Conservation (phyloP, 2,113 vertebrate genomes). For the Apaloderma vittatum region DNA sequence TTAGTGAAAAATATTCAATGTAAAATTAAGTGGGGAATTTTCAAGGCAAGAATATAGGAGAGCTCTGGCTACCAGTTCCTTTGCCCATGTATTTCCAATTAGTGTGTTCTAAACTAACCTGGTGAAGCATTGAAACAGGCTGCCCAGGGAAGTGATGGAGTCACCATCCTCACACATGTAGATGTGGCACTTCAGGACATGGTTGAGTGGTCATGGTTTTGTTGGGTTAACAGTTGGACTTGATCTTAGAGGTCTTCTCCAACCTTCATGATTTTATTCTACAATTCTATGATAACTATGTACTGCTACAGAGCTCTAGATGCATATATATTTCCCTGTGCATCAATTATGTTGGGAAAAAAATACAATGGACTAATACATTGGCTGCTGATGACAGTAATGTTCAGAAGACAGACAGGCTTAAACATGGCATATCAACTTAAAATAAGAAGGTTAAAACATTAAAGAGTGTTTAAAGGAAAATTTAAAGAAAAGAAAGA, state of each 20-base stretch:
- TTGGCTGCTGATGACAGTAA: background rate
- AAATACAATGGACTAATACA: background rate
- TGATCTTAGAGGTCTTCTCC: no score
- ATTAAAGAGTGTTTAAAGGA: background rate
- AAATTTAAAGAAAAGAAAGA: background rate
- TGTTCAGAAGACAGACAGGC: background rate
- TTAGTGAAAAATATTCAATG: background rate
- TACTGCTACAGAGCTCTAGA: background rate
- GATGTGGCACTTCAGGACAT: no score
- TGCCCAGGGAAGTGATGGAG: no score
- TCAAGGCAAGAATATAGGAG: background rate
- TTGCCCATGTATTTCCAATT: background rate
- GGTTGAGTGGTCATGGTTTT: no score
- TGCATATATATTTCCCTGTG: background rate
- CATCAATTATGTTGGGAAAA: background rate
- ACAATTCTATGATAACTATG: no score
- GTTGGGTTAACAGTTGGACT: no score
- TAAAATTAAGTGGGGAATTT: background rate
- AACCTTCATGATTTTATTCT: no score
- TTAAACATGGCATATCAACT: background rate
- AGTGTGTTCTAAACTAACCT: background rate
- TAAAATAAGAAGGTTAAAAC: background rate
- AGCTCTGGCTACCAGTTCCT: background rate
- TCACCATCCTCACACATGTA: no score
- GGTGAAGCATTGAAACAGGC: no score